Conservation (phyloP, 1,140 invertebrate genomes). For the Magallana ariakensis region DNA sequence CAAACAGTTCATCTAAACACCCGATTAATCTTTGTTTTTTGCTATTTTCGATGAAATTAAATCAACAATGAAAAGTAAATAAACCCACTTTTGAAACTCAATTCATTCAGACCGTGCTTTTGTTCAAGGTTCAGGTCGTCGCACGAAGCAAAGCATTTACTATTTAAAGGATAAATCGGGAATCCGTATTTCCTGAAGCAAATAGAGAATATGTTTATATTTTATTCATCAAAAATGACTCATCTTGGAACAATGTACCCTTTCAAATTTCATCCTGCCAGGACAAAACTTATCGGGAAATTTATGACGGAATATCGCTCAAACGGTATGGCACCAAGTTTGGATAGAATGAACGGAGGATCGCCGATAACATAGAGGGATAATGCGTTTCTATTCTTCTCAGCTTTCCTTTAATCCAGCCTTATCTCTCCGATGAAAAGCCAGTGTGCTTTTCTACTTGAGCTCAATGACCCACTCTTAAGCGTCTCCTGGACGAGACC, state of each 20-base stretch:
- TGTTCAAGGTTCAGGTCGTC: neutral
- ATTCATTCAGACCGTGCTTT: too few relatives aligned
- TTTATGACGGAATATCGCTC: conserved; percentile 31
- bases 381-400: conserved; percentile 5
- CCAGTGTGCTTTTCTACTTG: conserved; percentile 29
- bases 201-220: neutral
- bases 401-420: conserved; percentile 26
- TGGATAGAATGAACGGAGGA: conserved; percentile 18
- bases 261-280: neutral
- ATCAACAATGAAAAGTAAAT: too few relatives aligned
- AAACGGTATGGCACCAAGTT: conserved; percentile 22
- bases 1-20: too few relatives aligned
- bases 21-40: too few relatives aligned
- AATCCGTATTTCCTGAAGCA: neutral
- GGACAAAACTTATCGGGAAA: conserved; percentile 26
- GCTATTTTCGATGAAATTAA: too few relatives aligned
- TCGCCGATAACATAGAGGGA: conserved; percentile 6
- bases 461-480: conserved; percentile 22
- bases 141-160: neutral
- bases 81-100: too few relatives aligned
- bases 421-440: conserved; percentile 33
- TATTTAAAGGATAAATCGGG: neutral
- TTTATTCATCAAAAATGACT: neutral
- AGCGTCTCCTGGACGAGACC: conserved; percentile 13
- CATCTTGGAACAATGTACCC: conserved; percentile 14